Base-by-base conservation (phyloP, 2,113 vertebrate genomes). In the Cryptoleucopteryx plumbea region DNA sequence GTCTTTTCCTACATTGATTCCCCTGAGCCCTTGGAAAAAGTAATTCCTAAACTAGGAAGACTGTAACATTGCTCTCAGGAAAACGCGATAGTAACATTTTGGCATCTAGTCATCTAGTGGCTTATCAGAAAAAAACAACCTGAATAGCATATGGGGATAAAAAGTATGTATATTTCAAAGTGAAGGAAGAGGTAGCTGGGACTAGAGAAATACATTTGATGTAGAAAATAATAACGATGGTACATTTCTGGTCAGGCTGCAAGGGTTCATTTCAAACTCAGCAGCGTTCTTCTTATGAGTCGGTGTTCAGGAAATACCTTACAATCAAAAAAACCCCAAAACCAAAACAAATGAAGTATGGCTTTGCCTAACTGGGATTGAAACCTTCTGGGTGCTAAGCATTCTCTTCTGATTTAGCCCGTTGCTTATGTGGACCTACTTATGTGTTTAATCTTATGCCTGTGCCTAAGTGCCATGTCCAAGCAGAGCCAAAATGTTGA, bases 51-150 rank as follows among this genome's bases (percentile, higher is more conserved):
- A 61, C 65, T 34, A 47, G 36, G n/a, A 93, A 93, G 45, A 47
- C 18, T 68, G 29, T 63, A 43, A 26, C 38, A 11, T 67, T 86
- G 58, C 36, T 50, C 31, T 88, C 17, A 40, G 56, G 79, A 94
- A 86, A 45, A 72, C 7, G 2, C 19, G 71, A 2, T 58, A 50
- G 31, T 52, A 95, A 14, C 38, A 78, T 95, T 97, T 84, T 96
- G 50, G 23, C 55, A 73, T 68, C 59, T 93, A 70, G 65, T 92
- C 47, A 94, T 94, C 52, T 95, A 93, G 87, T 95, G 82, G 31
- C 40, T 96, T 82, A 53, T 89, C 42, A 94, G 86, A 95, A 97
- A 96, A 97, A 73, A 43, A 50, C 62, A 95, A 84, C n/a, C 66
- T 72, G 21, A 31, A 6, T 16, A 92, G 50, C 48, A 29, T 82